These are phyloP conservation scores for Chloroceryle inda DNA, from an alignment of 2,797 vertebrate genomes.

Conservation along the genomic window DNA sequence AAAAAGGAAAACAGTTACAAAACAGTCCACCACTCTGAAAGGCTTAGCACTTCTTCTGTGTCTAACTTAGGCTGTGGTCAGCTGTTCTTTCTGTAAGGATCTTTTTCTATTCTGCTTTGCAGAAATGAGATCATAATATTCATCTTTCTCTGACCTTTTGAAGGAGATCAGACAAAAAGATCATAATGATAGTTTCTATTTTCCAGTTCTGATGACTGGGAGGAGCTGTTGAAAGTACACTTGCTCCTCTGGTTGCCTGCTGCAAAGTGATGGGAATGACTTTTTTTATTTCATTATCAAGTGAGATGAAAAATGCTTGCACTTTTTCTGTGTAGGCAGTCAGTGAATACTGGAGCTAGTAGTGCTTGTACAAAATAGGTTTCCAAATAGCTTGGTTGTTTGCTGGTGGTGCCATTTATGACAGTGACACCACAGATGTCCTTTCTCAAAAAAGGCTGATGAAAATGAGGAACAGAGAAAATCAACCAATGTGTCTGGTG, in stretches of 20 bases:
- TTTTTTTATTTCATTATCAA: not conserved
- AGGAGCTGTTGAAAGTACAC: not conserved
- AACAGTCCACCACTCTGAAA: not conserved
- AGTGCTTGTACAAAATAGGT: not conserved
- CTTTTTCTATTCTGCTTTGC: not conserved
- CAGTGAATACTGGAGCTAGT: not conserved
- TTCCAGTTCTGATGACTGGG: not conserved
- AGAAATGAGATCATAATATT: not conserved
- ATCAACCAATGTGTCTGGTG: not conserved
- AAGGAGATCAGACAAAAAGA: not conserved
- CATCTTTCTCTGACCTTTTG: not conserved
- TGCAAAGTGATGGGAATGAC: not conserved
- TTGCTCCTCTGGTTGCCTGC: not conserved
- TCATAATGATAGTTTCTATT: not conserved
- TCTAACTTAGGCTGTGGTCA: not conserved
- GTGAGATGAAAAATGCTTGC: not conserved
- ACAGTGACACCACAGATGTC: not conserved
- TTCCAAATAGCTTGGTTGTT: constrained; percentile 16
- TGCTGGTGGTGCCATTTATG: not conserved
- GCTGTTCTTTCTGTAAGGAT: not conserved
- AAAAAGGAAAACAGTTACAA: not conserved
- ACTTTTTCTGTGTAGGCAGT: not conserved
- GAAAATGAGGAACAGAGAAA: constrained; percentile 1
- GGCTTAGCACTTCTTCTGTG: not conserved
- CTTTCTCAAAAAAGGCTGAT: not conserved